These are phyloP conservation scores for Lamprotornis superbus DNA, from an alignment of 2,113 vertebrate species.

Conservation along the genomic window DNA sequence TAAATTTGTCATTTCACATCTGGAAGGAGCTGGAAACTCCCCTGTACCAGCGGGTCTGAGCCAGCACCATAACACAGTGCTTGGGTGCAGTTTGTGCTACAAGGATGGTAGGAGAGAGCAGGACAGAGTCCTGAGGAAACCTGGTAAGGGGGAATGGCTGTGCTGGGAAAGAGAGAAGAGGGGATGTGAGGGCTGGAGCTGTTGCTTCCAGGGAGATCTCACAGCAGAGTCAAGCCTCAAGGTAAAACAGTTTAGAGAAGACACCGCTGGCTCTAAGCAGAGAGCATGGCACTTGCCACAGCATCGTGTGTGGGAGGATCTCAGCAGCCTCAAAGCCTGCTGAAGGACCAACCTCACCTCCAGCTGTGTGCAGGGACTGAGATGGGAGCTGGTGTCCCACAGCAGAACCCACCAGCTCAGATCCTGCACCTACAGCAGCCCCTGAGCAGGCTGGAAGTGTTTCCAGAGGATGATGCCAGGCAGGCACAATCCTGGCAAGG, in stretches of 20 bases:
- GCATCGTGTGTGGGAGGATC: not conserved
- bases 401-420: not conserved
- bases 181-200: not conserved
- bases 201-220: not conserved
- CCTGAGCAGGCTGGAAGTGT: not conserved
- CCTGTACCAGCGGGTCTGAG: not conserved
- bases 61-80: not conserved
- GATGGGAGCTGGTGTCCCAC: accelerated
- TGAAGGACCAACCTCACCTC: not conserved
- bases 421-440: not conserved
- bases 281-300: not conserved
- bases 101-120: not conserved
- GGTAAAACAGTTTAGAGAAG: not conserved
- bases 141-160: not conserved
- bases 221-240: not conserved
- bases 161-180: not conserved
- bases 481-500: accelerated
- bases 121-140: not conserved
- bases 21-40: conserved; percentile 35
- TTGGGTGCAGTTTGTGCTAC: not conserved
- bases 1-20: conserved; percentile 49
- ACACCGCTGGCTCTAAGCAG: not conserved
- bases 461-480: not conserved
- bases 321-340: not conserved
- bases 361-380: not conserved